Evolutionary conservation across 2,888 invertebrate genomes (phyloP).

Genomic region (Halictus ligatus): DNA sequence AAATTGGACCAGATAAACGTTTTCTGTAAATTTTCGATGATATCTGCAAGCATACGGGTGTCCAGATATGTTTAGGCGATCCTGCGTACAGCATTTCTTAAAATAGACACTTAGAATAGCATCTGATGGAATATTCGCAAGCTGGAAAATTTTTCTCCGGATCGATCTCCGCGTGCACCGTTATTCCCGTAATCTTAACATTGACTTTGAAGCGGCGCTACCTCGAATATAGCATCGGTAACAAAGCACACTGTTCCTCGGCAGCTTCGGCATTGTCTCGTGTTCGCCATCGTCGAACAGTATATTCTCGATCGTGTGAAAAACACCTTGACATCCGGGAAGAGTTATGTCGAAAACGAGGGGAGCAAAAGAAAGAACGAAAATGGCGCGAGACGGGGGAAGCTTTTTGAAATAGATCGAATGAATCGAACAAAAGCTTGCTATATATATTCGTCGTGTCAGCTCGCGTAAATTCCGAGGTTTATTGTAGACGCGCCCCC

Average conservation of each 20-base stretch:
- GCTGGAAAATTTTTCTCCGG: neutral
- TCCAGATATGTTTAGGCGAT: neutral
- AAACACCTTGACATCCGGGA: neutral
- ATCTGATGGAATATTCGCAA: neutral
- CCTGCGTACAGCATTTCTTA: neutral
- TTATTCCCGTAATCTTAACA: constrained; percentile 23
- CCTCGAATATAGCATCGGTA: neutral
- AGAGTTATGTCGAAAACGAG: neutral
- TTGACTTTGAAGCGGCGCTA: constrained; percentile 11
- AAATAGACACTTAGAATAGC: neutral
- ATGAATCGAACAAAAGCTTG: constrained; percentile 18
- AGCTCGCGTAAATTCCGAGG: constrained; percentile 39
- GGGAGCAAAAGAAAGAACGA: neutral
- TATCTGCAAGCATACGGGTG: neutral
- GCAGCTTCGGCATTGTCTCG: neutral
- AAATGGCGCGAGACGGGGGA: neutral
- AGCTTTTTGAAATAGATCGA: constrained; percentile 32
- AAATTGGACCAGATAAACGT: neutral
- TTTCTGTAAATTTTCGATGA: neutral
- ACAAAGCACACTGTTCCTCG: neutral
- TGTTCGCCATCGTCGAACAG: neutral
- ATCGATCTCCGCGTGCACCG: neutral
- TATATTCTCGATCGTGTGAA: neutral
- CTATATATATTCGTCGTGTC: constrained; percentile 18
- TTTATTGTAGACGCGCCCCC: constrained; percentile 49